Evolutionary conservation across 2,113 vertebrate genomes (phyloP).

Genomic region (Papio anubis): DNA sequence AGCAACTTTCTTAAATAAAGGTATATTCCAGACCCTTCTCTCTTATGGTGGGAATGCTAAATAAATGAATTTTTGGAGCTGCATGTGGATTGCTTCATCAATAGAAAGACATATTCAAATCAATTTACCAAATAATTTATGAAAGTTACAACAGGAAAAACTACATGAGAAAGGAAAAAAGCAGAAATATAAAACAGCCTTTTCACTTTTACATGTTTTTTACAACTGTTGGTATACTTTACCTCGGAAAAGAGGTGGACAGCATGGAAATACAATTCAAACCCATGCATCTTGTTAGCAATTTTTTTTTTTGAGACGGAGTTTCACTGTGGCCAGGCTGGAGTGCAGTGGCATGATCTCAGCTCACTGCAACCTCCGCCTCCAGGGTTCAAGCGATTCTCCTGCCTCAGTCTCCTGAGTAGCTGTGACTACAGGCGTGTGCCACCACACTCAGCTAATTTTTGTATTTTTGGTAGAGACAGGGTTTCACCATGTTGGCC

Average conservation of each 20-base stretch:
- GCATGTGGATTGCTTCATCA: background rate
- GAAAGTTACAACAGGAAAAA: background rate
- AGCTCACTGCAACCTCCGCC: too few relatives aligned
- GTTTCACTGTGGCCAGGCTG: too few relatives aligned
- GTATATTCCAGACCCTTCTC: background rate
- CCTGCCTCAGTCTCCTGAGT: too few relatives aligned
- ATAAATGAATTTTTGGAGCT: constrained; percentile 12
- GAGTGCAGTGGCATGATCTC: too few relatives aligned
- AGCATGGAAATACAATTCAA: constrained; percentile 37
- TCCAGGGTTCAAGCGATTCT: too few relatives aligned
- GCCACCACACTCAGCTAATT: too few relatives aligned
- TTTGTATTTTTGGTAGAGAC: too few relatives aligned
- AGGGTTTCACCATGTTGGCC: too few relatives aligned
- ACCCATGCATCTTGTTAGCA: background rate
- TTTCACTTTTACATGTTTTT: constrained; percentile 22
- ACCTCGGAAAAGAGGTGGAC: constrained; percentile 5
- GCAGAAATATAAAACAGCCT: background rate
- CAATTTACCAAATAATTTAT: constrained; percentile 20
- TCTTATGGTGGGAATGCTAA: background rate
- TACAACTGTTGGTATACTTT: constrained; percentile 6
- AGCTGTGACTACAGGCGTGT: too few relatives aligned
- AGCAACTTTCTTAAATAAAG: constrained; percentile 28
- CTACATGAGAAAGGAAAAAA: background rate
- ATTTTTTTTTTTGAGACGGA: background rate
- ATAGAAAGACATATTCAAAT: constrained; percentile 19